These are phyloP conservation scores for Aporrectodea caliginosa DNA, from an alignment of 1,140 invertebrate species.

Conservation along the genomic window DNA sequence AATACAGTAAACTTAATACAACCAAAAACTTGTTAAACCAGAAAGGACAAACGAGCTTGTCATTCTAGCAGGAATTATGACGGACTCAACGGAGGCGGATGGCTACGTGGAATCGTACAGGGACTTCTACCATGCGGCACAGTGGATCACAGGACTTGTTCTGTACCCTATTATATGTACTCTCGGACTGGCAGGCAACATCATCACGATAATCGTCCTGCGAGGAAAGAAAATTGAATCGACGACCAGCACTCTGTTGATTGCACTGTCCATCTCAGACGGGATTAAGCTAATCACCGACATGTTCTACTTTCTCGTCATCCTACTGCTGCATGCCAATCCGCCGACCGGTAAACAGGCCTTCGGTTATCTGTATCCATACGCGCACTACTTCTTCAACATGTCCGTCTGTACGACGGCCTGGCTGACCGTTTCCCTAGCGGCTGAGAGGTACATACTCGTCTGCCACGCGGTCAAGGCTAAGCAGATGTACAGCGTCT, in stretches of 20 bases:
- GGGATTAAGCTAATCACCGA: slow-evolving; percentile 68
- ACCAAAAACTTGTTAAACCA: too few relatives aligned
- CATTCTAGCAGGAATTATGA: too few relatives aligned
- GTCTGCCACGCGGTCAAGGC: slow-evolving; percentile 87
- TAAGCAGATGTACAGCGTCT: slow-evolving; percentile 73
- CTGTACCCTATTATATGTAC: slow-evolving; percentile 67
- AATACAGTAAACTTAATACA: too few relatives aligned
- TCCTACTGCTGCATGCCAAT: slow-evolving; percentile 53
- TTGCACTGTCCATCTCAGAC: slow-evolving; percentile 70
- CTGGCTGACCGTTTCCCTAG: slow-evolving; percentile 90
- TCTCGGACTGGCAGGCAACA: slow-evolving; percentile 69
- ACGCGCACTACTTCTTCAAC: slow-evolving; percentile 53
- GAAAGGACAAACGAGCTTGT: too few relatives aligned
- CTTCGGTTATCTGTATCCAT: slow-evolving; percentile 47
- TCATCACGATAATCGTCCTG: slow-evolving; percentile 69
- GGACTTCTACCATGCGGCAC: slow-evolving; percentile 45
- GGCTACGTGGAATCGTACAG: slow-evolving; percentile 34
- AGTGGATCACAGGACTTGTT: slow-evolving; percentile 53
- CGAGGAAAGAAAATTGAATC: slow-evolving; percentile 67
- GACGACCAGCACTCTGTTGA: slow-evolving; percentile 71
- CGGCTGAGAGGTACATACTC: slow-evolving; percentile 88
- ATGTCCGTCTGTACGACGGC: slow-evolving; percentile 61
- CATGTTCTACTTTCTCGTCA: slow-evolving; percentile 65
- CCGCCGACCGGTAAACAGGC: slow-evolving; percentile 38
- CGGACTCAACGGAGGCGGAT: too few relatives aligned